A percentile compares a stretch with the other conserved stretches of the same genome.
These are phyloP conservation scores for Prionailurus viverrinus DNA, from an alignment of 2,113 vertebrate genomes.

Conservation along the genomic window DNA sequence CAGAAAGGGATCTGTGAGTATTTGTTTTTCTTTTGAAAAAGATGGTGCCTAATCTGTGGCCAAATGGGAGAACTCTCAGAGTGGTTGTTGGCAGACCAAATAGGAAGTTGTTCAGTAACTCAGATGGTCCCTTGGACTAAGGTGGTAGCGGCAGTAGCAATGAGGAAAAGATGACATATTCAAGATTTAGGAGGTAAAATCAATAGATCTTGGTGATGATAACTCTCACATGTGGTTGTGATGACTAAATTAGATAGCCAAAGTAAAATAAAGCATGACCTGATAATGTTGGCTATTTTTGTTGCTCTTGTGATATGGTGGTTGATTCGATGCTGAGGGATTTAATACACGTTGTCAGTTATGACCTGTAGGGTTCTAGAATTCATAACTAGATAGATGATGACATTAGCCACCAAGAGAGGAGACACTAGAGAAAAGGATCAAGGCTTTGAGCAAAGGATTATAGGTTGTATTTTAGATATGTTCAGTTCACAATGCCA, in stretches of 20 bases:
- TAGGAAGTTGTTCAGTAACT: not conserved
- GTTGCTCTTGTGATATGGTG: not conserved
- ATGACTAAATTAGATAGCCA: conserved; percentile 14
- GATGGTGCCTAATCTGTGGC: not conserved
- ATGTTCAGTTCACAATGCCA: not conserved
- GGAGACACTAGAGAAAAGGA: not conserved
- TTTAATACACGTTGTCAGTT: not conserved
- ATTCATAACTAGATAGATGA: not conserved
- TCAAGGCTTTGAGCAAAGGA: not conserved
- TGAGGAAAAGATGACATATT: not conserved
- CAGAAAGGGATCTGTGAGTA: not conserved
- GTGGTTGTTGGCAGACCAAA: not conserved
- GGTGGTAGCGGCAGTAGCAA: not conserved
- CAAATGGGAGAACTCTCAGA: not conserved
- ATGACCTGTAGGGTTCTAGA: not conserved
- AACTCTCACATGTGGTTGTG: not conserved
- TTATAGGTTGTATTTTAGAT: not conserved
- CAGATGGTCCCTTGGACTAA: not conserved
- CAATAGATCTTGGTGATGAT: not conserved
- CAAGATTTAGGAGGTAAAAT: not conserved
- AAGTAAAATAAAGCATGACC: not conserved
- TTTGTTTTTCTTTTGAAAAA: conserved; percentile 55
- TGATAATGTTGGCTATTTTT: not conserved
- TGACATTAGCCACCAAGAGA: not conserved
- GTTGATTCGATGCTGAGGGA: not conserved